Base-by-base conservation (phyloP, 2,888 invertebrate genomes). In the Xanthostigma xanthostigma region DNA sequence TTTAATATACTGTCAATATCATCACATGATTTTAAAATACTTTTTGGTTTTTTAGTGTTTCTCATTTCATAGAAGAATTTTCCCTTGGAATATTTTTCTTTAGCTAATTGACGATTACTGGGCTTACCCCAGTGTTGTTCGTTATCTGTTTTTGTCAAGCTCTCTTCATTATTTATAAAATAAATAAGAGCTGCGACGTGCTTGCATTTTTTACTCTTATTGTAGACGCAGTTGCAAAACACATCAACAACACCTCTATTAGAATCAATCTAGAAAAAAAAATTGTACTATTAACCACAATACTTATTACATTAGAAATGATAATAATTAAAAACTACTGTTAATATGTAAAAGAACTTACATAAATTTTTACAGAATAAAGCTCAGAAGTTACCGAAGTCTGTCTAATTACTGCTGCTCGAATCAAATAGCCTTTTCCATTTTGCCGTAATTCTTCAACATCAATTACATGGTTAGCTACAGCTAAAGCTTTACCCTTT, bases 91-190 rank as follows among this genome's bases (percentile, higher is more conserved):
- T 56, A 56, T 42, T 54, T 55, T 37, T 54, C 46, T 46, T 52
- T 46, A 8, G 48, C 45, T 43, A 54, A 50, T 43, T 53, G 50
- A 11, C 43, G 27, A 13, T 48, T 36, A 45, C 46, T 53, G 9
- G 51, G 50, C 48, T 51, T 54, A 34, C 53, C 55, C 54, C 53
- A 55, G 44, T 50, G 40, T 48, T 55, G 53, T 47, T 55, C 50
- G 12, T 43, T 11, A 49, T 46, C 45, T 10, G 54, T 55, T 46
- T 55, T 55, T 11, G 53, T 51, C 37, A 45, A 13, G 39, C 54
- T 53, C 36, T 52, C 50, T 38, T 48, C 51, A 50, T 54, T 49
- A 48, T 52, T 54, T 9, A 56, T 47, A 41, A n/a, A 50, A 36
- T 48, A 36, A 40, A 50, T 50, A 12, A 50, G 41, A 14, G 48